Percentiles rank a stretch among this genome's conserved stretches.
These are phyloP conservation scores for Nemopilema nomurai DNA, from an alignment of 30 jellyfish, hydroid and myxozoan species.

Conservation along the genomic window DNA sequence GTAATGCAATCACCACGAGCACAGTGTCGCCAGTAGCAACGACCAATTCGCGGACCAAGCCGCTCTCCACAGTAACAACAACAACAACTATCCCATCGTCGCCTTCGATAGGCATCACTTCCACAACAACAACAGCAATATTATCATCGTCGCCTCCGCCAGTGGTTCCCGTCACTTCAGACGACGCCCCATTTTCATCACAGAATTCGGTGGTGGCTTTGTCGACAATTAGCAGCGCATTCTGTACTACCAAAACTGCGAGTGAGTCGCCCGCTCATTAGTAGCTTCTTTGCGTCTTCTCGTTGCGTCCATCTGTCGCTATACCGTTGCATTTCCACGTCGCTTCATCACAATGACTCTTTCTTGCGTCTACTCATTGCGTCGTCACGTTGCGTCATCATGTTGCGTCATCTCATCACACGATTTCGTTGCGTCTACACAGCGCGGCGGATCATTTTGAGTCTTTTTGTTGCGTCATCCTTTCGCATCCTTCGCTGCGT, in stretches of 20 bases:
- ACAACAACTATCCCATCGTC: conserved; percentile 16
- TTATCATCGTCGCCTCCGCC: conserved; percentile 39
- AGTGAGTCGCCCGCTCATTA: not conserved
- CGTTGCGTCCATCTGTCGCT: too few species aligned
- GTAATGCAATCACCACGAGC: conserved; percentile 2
- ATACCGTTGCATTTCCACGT: too few species aligned
- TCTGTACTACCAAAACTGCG: not conserved
- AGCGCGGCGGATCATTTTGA: too few species aligned
- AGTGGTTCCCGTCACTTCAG: not conserved
- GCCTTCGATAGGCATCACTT: not conserved
- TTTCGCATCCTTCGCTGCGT: too few species aligned
- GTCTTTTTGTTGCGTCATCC: too few species aligned
- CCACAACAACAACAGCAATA: conserved; percentile 17
- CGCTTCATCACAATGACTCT: too few species aligned
- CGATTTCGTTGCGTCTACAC: too few species aligned
- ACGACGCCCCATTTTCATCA: not conserved
- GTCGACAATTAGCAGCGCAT: not conserved
- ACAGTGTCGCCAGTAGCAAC: conserved; percentile 36
- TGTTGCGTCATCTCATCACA: too few species aligned
- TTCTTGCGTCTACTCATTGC: too few species aligned
- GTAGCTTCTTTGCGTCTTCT: too few species aligned
- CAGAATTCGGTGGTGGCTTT: not conserved
- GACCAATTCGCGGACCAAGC: conserved; percentile 44
- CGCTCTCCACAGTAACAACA: conserved; percentile 49
- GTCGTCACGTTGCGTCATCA: too few species aligned